Percentiles rank a stretch among this genome's conserved stretches.
These are phyloP conservation scores for Tiliacea citrago DNA, from an alignment of 2,888 invertebrate genomes.

Conservation along the genomic window DNA sequence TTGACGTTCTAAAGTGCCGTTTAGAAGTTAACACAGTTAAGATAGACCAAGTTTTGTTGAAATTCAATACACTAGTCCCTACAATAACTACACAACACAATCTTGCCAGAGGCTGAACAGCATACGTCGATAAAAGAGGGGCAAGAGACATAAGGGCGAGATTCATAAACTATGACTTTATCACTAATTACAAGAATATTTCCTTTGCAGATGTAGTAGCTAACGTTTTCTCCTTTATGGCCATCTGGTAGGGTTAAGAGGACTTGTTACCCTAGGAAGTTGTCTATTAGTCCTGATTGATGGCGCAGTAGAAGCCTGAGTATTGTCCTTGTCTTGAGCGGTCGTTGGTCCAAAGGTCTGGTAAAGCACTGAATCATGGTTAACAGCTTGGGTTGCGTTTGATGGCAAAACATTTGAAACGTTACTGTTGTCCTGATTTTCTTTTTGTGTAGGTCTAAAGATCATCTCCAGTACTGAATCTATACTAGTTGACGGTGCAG, in stretches of 20 bases:
- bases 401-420: background rate
- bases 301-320: background rate
- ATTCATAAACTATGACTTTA: no score
- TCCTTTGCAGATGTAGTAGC: constrained; percentile 20
- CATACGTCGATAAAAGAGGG: no score
- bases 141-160: no score
- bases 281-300: background rate
- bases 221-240: background rate
- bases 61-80: no score
- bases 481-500: background rate
- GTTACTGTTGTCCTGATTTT: background rate
- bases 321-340: background rate
- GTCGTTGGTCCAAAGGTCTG: background rate
- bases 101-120: no score
- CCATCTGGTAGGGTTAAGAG: background rate
- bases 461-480: background rate
- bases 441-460: background rate
- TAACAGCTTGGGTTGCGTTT: background rate
- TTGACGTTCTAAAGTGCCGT: no score
- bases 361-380: background rate
- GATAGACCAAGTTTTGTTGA: no score
- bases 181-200: no score
- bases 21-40: no score
- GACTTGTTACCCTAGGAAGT: background rate
- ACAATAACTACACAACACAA: no score